phyloP scores from a whole-genome alignment of 2,888 invertebrate genomes.

The Thereva nobilitata region DNA sequence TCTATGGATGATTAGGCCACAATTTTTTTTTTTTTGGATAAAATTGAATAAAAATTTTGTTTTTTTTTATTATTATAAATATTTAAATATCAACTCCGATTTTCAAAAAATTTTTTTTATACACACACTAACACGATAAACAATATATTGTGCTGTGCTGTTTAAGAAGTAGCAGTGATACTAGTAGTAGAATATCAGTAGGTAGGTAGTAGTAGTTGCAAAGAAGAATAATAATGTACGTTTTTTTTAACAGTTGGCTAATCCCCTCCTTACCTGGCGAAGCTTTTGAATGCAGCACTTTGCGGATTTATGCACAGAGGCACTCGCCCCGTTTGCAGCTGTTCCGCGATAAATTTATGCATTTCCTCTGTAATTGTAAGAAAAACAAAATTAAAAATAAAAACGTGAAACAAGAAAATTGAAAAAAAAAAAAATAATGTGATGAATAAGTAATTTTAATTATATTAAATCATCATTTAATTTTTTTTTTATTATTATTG shows the following conservation, averaged over 20 bases:
- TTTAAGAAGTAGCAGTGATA: slow-evolving; percentile 54
- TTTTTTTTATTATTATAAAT: too few species aligned
- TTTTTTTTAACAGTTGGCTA: slow-evolving; percentile 13
- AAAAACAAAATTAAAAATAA: slow-evolving; percentile 40
- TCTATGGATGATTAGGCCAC: too few species aligned
- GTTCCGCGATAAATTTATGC: slow-evolving; percentile 98
- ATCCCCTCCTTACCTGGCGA: slow-evolving; percentile 89
- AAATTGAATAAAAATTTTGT: too few species aligned
- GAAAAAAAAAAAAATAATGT: not conserved
- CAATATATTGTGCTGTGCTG: slow-evolving; percentile 25
- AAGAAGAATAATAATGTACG: slow-evolving; percentile 36
- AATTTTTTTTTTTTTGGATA: too few species aligned
- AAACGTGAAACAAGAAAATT: slow-evolving; percentile 9
- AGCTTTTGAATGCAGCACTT: slow-evolving; percentile 99
- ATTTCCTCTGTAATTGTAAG: slow-evolving; percentile 83
- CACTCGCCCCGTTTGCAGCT: slow-evolving; percentile 91
- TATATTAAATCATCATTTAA: not conserved
- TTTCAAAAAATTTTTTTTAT: not conserved
- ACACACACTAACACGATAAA: slow-evolving; percentile 27
- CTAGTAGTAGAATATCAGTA: slow-evolving; percentile 48
- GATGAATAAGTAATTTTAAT: not conserved
- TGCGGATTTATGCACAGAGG: slow-evolving; percentile 99
- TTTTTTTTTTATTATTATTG: not conserved
- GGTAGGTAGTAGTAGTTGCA: slow-evolving; percentile 35
- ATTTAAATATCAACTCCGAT: not conserved